Conservation (phyloP, 2,888 invertebrate genomes). For the Synanthedon myopaeformis region DNA sequence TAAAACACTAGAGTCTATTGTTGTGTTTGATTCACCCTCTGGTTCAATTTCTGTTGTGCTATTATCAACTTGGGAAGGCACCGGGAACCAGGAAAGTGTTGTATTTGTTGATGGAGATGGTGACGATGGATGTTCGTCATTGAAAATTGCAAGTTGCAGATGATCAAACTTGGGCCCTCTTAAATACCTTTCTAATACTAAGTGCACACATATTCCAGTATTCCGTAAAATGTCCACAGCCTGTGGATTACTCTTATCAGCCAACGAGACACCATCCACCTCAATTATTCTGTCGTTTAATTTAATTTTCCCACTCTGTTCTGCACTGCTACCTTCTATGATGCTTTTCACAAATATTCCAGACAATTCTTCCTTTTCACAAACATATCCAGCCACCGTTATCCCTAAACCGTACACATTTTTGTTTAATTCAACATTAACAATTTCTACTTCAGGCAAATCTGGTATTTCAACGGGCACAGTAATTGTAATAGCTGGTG, state of each 20-base stretch:
- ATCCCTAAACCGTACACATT: conserved; percentile 94
- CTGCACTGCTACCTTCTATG: conserved; percentile 96
- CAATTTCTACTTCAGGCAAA: conserved; percentile 89
- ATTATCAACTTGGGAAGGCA: conserved; percentile 75
- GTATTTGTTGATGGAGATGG: conserved; percentile 81
- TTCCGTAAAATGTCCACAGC: conserved; percentile 95
- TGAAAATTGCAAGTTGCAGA: conserved; percentile 86
- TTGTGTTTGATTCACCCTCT: conserved; percentile 84
- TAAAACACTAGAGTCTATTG: conserved; percentile 80
- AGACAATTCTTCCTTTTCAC: conserved; percentile 98
- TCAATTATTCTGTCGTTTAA: conserved; percentile 98
- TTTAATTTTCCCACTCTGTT: conserved; percentile 89
- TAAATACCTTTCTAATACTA: conserved; percentile 92
- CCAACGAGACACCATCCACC: conserved; percentile 89
- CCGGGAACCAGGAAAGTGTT: conserved; percentile 86
- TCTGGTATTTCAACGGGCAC: conserved; percentile 70
- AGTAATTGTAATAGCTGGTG: conserved; percentile 61
- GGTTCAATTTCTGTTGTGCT: conserved; percentile 76
- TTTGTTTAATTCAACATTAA: conserved; percentile 90
- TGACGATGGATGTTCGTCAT: conserved; percentile 66
- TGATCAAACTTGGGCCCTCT: conserved; percentile 95
- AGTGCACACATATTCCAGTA: conserved; percentile 89
- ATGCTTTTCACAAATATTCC: conserved; percentile 99
- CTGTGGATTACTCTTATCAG: conserved; percentile 95
- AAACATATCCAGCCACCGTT: conserved; percentile 97